Evolutionary conservation across 2,888 invertebrate species (phyloP).

Genomic region (Achlya flavicornis): DNA sequence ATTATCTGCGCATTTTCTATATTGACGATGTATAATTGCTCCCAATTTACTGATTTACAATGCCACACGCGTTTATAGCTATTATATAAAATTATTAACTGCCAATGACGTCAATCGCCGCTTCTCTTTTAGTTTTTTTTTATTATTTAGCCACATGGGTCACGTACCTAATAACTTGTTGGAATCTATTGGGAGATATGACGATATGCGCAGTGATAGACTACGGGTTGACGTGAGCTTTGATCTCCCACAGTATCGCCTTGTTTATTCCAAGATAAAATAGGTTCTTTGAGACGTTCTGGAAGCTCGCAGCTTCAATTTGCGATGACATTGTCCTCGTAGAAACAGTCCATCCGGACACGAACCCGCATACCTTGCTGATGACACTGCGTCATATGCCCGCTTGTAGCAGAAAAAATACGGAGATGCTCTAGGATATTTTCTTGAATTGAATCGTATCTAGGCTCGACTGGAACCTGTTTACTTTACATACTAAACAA

Average conservation of each 20-base stretch:
- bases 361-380: slow-evolving; percentile 28
- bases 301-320: slow-evolving; percentile 31
- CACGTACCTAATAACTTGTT: slow-evolving; percentile 11
- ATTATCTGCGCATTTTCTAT: slow-evolving; percentile 18
- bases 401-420: slow-evolving; percentile 45
- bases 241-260: background rate
- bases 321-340: slow-evolving; percentile 44
- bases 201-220: slow-evolving; percentile 14
- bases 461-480: slow-evolving; percentile 52
- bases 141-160: background rate
- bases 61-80: slow-evolving; percentile 2
- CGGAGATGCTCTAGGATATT: slow-evolving; percentile 68
- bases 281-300: background rate
- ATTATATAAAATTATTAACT: slow-evolving; percentile 3
- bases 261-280: background rate
- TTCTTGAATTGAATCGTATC: slow-evolving; percentile 39
- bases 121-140: slow-evolving; percentile 9
- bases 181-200: slow-evolving; percentile 22
- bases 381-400: slow-evolving; percentile 41
- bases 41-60: slow-evolving; percentile 9
- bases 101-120: slow-evolving; percentile 6
- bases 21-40: slow-evolving; percentile 2
- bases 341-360: slow-evolving; percentile 38
- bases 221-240: background rate
- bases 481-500: slow-evolving; percentile 39